Base-by-base conservation (phyloP, 2,888 invertebrate genomes). In the Cataglyphis rosenhaueri region DNA sequence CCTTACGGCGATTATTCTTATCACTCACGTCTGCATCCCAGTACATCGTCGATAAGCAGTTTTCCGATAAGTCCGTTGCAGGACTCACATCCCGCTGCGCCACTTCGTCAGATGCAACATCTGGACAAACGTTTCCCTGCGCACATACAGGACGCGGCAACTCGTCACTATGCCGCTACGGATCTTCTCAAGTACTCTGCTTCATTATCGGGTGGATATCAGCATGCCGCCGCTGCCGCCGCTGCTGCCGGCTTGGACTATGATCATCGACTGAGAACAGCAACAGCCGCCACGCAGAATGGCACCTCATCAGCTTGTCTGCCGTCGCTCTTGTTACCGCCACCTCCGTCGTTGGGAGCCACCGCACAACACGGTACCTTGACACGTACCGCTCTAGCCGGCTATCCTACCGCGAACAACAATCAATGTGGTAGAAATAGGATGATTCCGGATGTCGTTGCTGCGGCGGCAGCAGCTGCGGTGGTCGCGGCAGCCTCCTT, bases 381-480 rank as follows among this genome's bases (percentile, higher is more conserved):
- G 32, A 59, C 75, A 9, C 81, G 83, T 32, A 35, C 74, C 12
- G 35, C 83, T 25, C n/a, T 84, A 25, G 35, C 65, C 0, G 61
- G 57, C 0, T 90, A 85, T 41, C 4, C 86, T 0, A 15, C 81
- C 0, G 25, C 81, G 15, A 83, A 44, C n/a, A 81, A 65, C 25
- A 48, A 48, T 29, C 90, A 89, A 38, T 84, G 82, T 6, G 64
- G 84, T 1, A 65, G 82, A 0, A 88, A 84, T 21, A 85, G 88
- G 52, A 89, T 91, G 79, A 84, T 91, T 5, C 91, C 92, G 4
- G 86, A 91, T 8, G 83, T 91, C 2, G 88, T 92, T 9, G 90
- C 92, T 1, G 91, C 91, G 0, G 89, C 91, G 0, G 88, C 91
- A 1, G 91, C 91, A 1, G 91, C 91, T 1, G 92, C 92, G 0